Base-by-base conservation (phyloP, 1,140 invertebrate genomes). In the Calliopsis andreniformis region DNA sequence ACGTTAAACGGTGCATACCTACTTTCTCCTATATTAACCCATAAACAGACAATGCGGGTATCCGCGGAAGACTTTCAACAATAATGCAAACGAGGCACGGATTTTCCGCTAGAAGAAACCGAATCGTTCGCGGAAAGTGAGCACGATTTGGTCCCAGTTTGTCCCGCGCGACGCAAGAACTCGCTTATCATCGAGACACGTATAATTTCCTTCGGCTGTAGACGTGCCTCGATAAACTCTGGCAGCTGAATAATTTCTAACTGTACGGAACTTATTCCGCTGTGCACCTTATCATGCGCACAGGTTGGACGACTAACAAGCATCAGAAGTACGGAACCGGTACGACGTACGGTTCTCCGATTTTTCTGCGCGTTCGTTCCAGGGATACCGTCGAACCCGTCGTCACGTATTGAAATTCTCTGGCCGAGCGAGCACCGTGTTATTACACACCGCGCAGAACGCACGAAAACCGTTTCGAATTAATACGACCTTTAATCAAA, bases 191-290 rank as follows among this genome's bases (percentile, higher is more conserved):
- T 7, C 18, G 61, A 16, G 42, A 62, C 56, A 39, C 43, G 20
- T 71, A 49, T 49, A 71, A 49, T 62, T 71, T 71, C n/a, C 68
- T 71, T 10, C 20, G 12, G 18, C 20, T 43, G 56, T 35, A 47
- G 56, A 61, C 68, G 68, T 71, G 68, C 56, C 43, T 49, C 68
- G 68, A 71, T 71, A 71, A 71, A 71, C 68, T n/a, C n/a, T 5
- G 28, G 56, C 28, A 5, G 18, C 23, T n/a, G 68, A 62, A 71
- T 62, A 71, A 71, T 71, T 62, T 71, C 56, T 49, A 71, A 62
- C 68, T 62, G 43, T 58, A 23, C 68, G 45, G 23, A 49, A 47
- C 43, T 61, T 71, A 62, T 71, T 49, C 43, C 68, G 43, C 7
- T n/a, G 68, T 25, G 42, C 68, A 14, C 30, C 68, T 61, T 71